Percentiles rank a stretch among this genome's conserved stretches.
phyloP scores from a whole-genome alignment of 2,113 vertebrate genomes.

The Emydocephalus ijimae region DNA sequence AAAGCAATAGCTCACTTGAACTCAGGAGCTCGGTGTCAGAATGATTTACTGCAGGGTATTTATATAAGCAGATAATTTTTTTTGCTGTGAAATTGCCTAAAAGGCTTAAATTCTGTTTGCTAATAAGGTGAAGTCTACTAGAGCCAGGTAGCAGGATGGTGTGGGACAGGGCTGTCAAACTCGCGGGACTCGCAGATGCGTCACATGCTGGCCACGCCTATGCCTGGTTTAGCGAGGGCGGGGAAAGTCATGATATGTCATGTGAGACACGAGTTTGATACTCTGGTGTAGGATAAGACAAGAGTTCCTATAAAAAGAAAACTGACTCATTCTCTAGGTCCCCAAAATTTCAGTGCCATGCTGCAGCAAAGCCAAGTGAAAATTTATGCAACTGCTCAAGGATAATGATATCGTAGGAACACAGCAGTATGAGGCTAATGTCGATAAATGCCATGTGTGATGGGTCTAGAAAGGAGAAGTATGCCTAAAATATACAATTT shows the following conservation, averaged over 20 bases:
- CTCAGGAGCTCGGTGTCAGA: not conserved
- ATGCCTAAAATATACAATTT: not conserved
- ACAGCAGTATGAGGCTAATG: not conserved
- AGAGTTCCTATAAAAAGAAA: not conserved
- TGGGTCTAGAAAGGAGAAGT: not conserved
- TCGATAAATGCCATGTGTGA: not conserved
- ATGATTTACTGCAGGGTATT: not conserved
- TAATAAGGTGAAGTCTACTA: not conserved
- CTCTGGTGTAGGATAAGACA: not conserved
- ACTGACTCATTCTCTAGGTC: not conserved
- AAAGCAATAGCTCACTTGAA: not conserved
- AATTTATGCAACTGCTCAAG: not conserved
- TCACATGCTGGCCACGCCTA: too few species aligned
- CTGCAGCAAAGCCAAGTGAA: not conserved
- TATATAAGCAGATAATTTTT: not conserved
- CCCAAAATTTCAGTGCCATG: not conserved
- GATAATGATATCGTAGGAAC: not conserved
- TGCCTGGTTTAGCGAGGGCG: too few species aligned
- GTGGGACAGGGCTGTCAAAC: not conserved
- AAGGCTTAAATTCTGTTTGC: not conserved
- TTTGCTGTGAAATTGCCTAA: not conserved
- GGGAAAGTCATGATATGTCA: too few species aligned
- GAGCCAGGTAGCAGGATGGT: not conserved
- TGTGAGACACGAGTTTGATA: too few species aligned
- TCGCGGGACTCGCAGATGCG: too few species aligned